phyloP scores from a whole-genome alignment of 2,113 vertebrate species.

The Eolophus roseicapilla region DNA sequence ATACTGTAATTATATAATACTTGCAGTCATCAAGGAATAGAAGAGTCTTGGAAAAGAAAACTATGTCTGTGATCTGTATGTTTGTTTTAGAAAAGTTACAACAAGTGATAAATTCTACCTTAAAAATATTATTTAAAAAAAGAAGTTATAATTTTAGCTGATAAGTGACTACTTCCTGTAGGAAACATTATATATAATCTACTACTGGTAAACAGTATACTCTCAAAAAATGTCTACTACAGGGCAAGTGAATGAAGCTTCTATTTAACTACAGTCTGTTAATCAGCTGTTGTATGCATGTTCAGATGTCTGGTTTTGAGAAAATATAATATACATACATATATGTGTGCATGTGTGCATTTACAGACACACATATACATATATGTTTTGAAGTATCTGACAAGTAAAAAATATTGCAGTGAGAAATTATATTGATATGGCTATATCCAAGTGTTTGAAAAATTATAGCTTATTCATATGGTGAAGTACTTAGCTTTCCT shows the following conservation, averaged over 20 bases:
- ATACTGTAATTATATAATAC: constrained; percentile 33
- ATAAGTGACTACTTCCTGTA: background rate
- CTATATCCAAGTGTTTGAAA: background rate
- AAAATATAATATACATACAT: background rate
- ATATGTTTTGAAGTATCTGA: background rate
- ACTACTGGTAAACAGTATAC: background rate
- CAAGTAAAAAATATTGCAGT: background rate
- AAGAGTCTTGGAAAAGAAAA: background rate
- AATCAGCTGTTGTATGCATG: background rate
- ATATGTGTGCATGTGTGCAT: background rate
- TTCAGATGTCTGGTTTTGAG: background rate
- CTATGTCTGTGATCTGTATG: background rate
- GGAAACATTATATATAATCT: background rate
- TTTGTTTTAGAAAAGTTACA: background rate
- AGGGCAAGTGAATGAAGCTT: background rate
- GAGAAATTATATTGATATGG: background rate
- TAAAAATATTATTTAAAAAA: background rate
- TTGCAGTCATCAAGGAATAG: constrained; percentile 15
- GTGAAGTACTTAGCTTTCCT: background rate
- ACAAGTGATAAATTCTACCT: background rate
- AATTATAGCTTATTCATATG: background rate
- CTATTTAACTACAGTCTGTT: background rate
- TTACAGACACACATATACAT: background rate
- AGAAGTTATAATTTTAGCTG: background rate
- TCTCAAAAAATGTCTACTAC: background rate